Evolutionary conservation across 53 echinoderm and acorn worm species (phyloP).

Genomic region (Pentamera pediparva): DNA sequence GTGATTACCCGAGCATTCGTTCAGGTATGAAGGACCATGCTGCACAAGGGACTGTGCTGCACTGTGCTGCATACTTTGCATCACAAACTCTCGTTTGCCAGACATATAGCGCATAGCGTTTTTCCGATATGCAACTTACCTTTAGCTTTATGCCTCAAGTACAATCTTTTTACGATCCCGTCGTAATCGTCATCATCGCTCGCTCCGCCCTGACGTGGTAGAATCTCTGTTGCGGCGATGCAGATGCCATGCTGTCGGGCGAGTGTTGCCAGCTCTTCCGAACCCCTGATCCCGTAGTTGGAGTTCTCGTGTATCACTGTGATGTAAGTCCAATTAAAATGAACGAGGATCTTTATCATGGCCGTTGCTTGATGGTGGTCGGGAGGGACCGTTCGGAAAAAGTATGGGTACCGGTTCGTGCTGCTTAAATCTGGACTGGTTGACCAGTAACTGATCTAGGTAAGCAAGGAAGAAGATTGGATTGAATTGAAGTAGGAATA

Average conservation of each 20-base stretch:
- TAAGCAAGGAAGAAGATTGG: neutral
- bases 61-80: too few relatives aligned
- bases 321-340: slow-evolving; percentile 92
- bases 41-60: neutral
- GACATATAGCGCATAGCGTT: too few relatives aligned
- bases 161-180: slow-evolving; percentile 54
- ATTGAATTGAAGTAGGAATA: too few relatives aligned
- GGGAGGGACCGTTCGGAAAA: slow-evolving; percentile 88
- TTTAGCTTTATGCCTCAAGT: slow-evolving; percentile 52
- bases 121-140: too few relatives aligned
- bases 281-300: slow-evolving; percentile 79
- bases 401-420: slow-evolving; percentile 80
- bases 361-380: slow-evolving; percentile 80
- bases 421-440: slow-evolving; percentile 91
- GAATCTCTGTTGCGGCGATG: slow-evolving; percentile 66
- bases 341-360: slow-evolving; percentile 64
- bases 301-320: slow-evolving; percentile 84
- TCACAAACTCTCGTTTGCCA: too few relatives aligned
- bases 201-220: slow-evolving; percentile 58
- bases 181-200: slow-evolving; percentile 51
- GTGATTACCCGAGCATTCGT: too few relatives aligned
- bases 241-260: slow-evolving; percentile 59
- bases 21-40: too few relatives aligned
- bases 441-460: slow-evolving; percentile 84
- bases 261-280: slow-evolving; percentile 59